Base-by-base conservation (phyloP, 2,888 invertebrate species). In the Acanthococcus lagerstroemiae region DNA sequence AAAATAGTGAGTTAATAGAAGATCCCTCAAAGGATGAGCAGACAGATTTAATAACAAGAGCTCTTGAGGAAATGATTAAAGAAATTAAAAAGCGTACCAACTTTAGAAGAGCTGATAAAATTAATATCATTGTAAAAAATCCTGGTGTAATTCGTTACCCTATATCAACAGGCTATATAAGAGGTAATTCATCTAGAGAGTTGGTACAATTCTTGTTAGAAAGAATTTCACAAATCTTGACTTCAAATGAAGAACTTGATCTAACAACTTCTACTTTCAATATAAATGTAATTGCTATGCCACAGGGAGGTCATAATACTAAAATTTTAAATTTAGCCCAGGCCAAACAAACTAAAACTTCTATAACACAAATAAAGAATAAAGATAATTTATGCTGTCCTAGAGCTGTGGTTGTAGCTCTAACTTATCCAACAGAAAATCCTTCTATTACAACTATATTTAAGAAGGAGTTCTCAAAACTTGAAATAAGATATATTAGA, bases 231-330 rank as follows among this genome's bases (percentile, higher is more conserved):
- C 45, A 37, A 4, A 60, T 67, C 25, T 26, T 67, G 22, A 48
- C 60, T 22, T 67, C 67, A 5, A 58, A 67, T 30, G 54, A 67
- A 60, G 37, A 55, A n/a, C 15, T 66, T 17, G 66, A 45, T 21
- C 22, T 56, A 3, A 66, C 66, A 25, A 30, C 44, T 4, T 44
- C 27, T 12, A 15, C 5, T 7, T 48, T 66, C 24, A 55, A 22
- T 30, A 30, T 66, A 27, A 25, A 56, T 12, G 17, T 66, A 5
- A 26, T 56, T 9, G 27, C 21, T 15, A 57, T 56, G 5, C 48
- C 57, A 15, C 24, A n/a, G 5, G 27, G 57, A 17, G 50, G 57
- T 25, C 19, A 19, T 21, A 15, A 15, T 19, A 9, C 15, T 21
- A 57, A 57, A 66, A 66, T 57, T 26, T 21, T 66, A 9, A 56